These are phyloP conservation scores for Psilopsiagon aymara DNA, from an alignment of 2,113 vertebrate genomes.

Conservation along the genomic window DNA sequence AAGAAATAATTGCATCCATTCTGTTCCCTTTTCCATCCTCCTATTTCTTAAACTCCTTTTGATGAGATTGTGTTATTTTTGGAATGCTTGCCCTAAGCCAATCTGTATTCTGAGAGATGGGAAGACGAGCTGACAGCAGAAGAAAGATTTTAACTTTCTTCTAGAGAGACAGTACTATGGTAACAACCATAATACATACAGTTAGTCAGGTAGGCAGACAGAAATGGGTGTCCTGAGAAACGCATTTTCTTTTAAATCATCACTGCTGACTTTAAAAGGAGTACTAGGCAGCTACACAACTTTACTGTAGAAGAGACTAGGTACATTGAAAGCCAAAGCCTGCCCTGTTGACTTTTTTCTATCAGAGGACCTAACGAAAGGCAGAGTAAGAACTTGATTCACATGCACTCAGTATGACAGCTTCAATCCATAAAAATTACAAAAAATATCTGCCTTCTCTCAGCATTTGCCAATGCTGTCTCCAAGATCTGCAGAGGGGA, in stretches of 20 bases:
- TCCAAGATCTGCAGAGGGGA: background rate
- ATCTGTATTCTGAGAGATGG: background rate
- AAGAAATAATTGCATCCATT: background rate
- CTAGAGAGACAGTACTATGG: background rate
- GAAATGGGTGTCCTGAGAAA: background rate
- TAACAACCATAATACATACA: background rate
- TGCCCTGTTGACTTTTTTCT: background rate
- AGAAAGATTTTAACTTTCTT: background rate
- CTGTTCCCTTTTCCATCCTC: background rate
- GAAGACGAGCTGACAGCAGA: background rate
- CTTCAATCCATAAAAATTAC: background rate
- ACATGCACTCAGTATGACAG: background rate
- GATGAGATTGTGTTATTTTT: background rate
- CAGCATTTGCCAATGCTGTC: background rate
- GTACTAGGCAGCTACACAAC: background rate
- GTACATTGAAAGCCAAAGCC: background rate
- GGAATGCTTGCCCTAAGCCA: background rate
- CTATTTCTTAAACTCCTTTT: background rate
- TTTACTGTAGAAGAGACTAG: background rate
- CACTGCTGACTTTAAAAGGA: background rate
- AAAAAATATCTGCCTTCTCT: background rate
- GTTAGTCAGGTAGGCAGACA: background rate
- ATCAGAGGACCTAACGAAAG: background rate
- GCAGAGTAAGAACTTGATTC: background rate
- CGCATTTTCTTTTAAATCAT: background rate